Base-by-base conservation (phyloP, 2,888 invertebrate species). In the Deilephila porcellus region DNA sequence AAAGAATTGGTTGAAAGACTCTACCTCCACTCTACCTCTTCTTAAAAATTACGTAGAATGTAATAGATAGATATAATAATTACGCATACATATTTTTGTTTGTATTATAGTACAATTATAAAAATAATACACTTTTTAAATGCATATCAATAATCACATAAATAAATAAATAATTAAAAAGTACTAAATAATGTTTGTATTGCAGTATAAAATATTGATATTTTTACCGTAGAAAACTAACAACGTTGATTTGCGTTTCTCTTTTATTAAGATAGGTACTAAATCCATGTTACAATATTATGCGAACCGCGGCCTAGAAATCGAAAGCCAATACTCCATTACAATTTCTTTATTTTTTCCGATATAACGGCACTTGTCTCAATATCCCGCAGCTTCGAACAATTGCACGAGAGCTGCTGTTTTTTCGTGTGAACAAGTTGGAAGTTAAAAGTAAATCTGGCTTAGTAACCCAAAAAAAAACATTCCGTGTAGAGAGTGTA, bases 391-490 rank as follows among this genome's bases (percentile, higher is more conserved):
- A 62, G 25, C 56, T n/a, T 17, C 53, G 71, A 73, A 73, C 73
- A 67, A 37, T 67, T 56, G 60, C 29, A 63, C 63, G 20, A 32
- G 53, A 32, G 8, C 53, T 70, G 4, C n/a, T 1, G 32, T 5
- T 32, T 73, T 73, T 73, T 73, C 52, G 29, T 32, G 34, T 7
- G 53, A 63, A 64, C 63, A 56, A 63, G 60, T 53, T 53, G 34
- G 34, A 19, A 62, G 73, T 52, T 73, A 63, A 71, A 71, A 73
- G 34, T 71, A 73, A 73, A 63, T 73, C 70, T 73, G 64, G 6
- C 56, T 71, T 63, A 62, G 73, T 73, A 70, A 71, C 73, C 73
- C 29, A 71, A 73, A 70, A 72, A 70, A 56, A 34, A 32, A 56
- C 53, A 71, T 53, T 37, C 59, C 25, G 67, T 45, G 34, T 67